Conservation (phyloP, 2,797 vertebrate species). For the Hyperoplus immaculatus region DNA sequence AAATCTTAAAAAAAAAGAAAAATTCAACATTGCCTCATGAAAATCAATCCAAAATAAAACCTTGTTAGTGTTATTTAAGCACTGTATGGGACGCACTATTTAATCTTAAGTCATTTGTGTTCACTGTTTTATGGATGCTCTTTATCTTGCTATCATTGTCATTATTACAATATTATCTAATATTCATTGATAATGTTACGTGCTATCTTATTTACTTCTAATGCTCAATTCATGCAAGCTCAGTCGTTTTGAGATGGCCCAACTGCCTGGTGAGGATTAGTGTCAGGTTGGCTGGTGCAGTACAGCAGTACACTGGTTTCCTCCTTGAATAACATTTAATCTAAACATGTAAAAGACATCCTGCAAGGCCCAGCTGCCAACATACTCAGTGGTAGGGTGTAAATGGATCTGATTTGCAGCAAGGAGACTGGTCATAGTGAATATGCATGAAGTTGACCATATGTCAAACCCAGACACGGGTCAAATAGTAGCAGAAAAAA, state of each 20-base stretch:
- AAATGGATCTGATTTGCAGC: slow-evolving; percentile 59
- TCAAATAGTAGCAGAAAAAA: slow-evolving; percentile 29
- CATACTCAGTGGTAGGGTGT: slow-evolving; percentile 30
- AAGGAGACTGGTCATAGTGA: slow-evolving; percentile 21
- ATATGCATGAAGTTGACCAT: slow-evolving; percentile 51
- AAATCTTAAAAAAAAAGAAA: not conserved
- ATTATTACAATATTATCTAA: not conserved
- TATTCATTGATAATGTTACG: not conserved
- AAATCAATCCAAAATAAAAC: not conserved
- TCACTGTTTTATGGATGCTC: not conserved
- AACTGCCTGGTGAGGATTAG: slow-evolving; percentile 1
- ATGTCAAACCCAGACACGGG: slow-evolving; percentile 18
- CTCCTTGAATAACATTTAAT: slow-evolving; percentile 31
- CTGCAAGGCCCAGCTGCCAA: slow-evolving; percentile 30
- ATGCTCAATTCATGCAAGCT: not conserved
- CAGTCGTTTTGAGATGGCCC: not conserved
- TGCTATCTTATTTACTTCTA: not conserved
- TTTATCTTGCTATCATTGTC: not conserved
- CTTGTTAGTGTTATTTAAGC: not conserved
- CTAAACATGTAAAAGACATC: slow-evolving; percentile 45
- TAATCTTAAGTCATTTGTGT: not conserved
- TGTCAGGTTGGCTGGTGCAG: not conserved
- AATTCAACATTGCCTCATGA: not conserved
- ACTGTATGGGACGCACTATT: not conserved
- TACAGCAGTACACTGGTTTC: slow-evolving; percentile 3